phyloP scores from a whole-genome alignment of 2,797 vertebrate species.

The Platyrinchus mystaceus region DNA sequence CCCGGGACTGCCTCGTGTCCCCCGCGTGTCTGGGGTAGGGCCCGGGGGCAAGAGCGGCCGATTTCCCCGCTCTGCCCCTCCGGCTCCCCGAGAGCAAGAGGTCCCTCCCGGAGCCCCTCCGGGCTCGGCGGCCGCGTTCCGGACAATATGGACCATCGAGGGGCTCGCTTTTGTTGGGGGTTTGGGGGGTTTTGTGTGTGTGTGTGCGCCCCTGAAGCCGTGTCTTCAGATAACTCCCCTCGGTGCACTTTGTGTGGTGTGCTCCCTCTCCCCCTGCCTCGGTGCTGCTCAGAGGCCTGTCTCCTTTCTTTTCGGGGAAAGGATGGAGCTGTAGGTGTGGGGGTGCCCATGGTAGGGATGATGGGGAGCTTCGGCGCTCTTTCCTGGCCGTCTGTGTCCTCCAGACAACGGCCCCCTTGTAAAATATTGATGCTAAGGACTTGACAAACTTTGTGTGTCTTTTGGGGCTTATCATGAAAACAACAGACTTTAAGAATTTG shows the following conservation, averaged over 20 bases:
- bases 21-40: background rate
- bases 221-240: background rate
- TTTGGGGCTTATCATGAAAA: background rate
- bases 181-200: background rate
- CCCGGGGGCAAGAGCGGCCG: accelerated
- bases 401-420: background rate
- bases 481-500: background rate
- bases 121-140: background rate
- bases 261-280: background rate
- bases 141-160: background rate
- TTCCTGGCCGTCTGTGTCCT: background rate
- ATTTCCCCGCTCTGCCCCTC: background rate
- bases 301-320: background rate
- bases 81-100: background rate
- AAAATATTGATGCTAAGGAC: background rate
- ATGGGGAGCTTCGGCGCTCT: background rate
- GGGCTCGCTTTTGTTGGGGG: background rate
- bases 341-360: background rate
- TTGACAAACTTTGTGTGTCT: constrained; percentile 7
- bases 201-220: background rate
- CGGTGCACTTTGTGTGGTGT: background rate
- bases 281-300: background rate
- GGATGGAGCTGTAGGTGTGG: background rate
- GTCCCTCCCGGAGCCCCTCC: background rate
- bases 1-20: background rate